phyloP scores from a whole-genome alignment of 2,888 invertebrate species.

The Leucania comma region DNA sequence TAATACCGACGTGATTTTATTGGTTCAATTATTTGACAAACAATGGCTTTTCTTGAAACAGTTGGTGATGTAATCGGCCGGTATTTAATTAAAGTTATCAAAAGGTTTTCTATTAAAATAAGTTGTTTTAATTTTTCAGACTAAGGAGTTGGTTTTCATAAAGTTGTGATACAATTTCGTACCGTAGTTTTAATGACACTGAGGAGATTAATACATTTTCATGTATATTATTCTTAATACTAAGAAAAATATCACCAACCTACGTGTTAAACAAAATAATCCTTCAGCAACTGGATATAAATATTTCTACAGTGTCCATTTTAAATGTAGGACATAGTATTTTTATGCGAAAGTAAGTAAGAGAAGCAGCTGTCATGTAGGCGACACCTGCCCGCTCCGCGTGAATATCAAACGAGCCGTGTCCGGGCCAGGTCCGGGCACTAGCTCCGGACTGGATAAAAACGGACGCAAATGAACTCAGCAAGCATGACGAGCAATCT shows the following conservation, averaged over 20 bases:
- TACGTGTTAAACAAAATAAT: neutral
- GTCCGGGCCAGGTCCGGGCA: constrained; percentile 41
- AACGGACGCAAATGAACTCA: constrained; percentile 46
- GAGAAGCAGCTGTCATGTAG: constrained; percentile 42
- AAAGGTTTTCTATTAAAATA: no score
- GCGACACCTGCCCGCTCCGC: constrained; percentile 57
- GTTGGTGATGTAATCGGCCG: neutral
- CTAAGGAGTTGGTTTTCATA: no score
- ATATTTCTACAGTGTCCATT: neutral
- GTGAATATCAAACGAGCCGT: constrained; percentile 63
- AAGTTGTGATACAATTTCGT: neutral
- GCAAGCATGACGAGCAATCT: constrained; percentile 37
- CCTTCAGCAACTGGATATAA: neutral
- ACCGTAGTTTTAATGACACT: neutral
- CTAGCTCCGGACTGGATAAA: constrained; percentile 22
- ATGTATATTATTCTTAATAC: neutral
- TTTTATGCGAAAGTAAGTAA: constrained; percentile 47
- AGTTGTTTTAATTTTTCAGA: no score
- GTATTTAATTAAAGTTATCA: neutral
- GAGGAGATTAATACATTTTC: neutral
- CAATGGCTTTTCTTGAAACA: neutral
- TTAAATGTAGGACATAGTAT: constrained; percentile 41
- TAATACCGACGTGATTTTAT: neutral
- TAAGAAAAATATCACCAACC: neutral
- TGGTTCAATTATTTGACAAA: neutral